Conservation (phyloP, 2,797 vertebrate genomes). For the Decapterus maruadsi region DNA sequence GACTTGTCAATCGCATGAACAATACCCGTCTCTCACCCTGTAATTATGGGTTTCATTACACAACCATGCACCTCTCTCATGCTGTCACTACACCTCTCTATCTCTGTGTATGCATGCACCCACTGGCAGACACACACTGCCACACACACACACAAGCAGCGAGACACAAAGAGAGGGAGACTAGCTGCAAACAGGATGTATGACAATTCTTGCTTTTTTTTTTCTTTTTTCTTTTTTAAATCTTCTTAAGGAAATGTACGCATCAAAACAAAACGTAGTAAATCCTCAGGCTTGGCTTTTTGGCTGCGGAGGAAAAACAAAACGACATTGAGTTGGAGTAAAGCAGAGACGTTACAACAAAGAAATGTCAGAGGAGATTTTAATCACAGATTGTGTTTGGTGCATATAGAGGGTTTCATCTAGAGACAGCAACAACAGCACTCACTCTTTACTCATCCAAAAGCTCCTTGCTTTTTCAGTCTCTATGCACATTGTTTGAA, state of each 20-base stretch:
- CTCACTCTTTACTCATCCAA: conserved; percentile 64
- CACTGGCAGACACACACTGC: conserved; percentile 37
- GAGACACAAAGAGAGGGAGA: conserved; percentile 14
- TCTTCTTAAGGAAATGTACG: conserved; percentile 68
- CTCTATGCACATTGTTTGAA: conserved; percentile 40
- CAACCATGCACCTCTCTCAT: conserved; percentile 62
- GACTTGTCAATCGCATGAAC: conserved; percentile 81
- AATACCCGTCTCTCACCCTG: conserved; percentile 72
- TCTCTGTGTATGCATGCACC: conserved; percentile 45
- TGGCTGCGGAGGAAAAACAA: conserved; percentile 46
- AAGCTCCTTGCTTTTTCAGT: conserved; percentile 52
- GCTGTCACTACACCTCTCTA: conserved; percentile 65
- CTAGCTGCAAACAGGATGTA: conserved; percentile 50
- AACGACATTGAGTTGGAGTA: conserved; percentile 38
- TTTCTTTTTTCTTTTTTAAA: conserved; percentile 28
- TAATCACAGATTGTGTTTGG: conserved; percentile 71
- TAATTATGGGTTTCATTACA: conserved; percentile 84
- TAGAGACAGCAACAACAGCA: conserved; percentile 40
- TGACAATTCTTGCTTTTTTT: conserved; percentile 52
- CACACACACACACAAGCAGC: conserved; percentile 1
- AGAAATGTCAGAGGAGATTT: conserved; percentile 74
- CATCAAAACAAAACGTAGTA: conserved; percentile 70
- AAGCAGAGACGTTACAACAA: conserved; percentile 51
- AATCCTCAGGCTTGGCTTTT: conserved; percentile 56
- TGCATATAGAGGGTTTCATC: conserved; percentile 56